phyloP scores from a whole-genome alignment of 2,113 vertebrate genomes.

The Rhinolophus ferrumequinum region DNA sequence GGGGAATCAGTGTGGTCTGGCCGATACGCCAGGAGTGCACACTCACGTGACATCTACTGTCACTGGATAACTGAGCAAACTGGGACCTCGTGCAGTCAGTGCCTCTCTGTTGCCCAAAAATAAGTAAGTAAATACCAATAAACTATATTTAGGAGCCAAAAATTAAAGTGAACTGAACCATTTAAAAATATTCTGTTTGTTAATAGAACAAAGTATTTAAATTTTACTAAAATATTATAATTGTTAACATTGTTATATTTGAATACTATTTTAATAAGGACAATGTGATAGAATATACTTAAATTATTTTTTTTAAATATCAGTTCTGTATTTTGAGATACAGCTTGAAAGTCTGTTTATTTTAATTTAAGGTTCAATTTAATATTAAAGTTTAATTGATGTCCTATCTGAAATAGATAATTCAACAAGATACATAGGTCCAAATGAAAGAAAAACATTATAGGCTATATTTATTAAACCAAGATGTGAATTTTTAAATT shows the following conservation, averaged over 20 bases:
- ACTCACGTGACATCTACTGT: slow-evolving; percentile 84
- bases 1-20: slow-evolving; percentile 86
- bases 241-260: not conserved
- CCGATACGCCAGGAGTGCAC: slow-evolving; percentile 87
- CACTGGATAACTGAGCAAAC: slow-evolving; percentile 85
- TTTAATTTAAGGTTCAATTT: slow-evolving; percentile 23
- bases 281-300: not conserved
- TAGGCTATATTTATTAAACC: not conserved
- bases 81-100: slow-evolving; percentile 74
- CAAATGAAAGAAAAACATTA: not conserved
- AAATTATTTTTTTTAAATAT: not conserved
- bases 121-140: not conserved
- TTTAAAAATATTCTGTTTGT: not conserved
- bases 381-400: not conserved
- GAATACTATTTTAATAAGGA: not conserved
- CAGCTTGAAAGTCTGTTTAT: not conserved
- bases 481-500: not conserved
- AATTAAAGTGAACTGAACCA: not conserved
- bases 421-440: not conserved
- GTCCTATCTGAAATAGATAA: not conserved
- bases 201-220: not conserved
- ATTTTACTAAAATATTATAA: not conserved
- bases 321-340: not conserved
- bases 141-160: not conserved
- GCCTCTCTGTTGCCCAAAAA: not conserved